Evolutionary conservation across 2,888 invertebrate species (phyloP).

Genomic region (Acheta domesticus): DNA sequence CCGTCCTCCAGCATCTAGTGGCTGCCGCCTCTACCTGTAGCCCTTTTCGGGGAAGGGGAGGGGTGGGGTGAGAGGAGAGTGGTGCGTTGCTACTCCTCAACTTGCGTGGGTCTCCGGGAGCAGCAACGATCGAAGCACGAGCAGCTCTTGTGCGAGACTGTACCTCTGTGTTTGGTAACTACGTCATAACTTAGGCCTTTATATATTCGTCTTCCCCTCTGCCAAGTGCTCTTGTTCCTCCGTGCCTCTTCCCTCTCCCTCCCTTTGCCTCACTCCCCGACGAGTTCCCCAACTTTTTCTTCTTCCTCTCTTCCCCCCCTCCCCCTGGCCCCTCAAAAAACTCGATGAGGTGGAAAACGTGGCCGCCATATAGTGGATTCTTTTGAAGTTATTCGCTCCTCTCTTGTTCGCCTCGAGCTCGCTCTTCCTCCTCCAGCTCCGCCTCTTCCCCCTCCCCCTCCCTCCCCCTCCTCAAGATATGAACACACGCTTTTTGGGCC

Average conservation of each 20-base stretch:
- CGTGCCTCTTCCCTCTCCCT: conserved; percentile 23
- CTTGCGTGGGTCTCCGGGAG: too few species aligned
- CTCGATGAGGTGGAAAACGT: conserved; percentile 35
- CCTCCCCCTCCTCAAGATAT: not conserved
- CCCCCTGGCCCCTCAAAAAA: conserved; percentile 22
- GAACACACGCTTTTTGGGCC: conserved; percentile 4
- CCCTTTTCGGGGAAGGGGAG: too few species aligned
- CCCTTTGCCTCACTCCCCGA: not conserved
- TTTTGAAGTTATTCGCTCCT: conserved; percentile 25
- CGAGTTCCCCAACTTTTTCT: conserved; percentile 27
- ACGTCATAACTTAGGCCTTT: conserved; percentile 21
- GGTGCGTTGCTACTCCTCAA: too few species aligned
- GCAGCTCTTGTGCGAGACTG: not conserved
- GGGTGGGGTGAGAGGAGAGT: too few species aligned
- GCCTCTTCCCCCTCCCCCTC: not conserved
- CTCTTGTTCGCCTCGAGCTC: not conserved
- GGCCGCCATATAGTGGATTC: conserved; percentile 33
- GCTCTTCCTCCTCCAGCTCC: not conserved
- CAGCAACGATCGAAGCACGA: too few species aligned
- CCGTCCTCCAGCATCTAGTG: too few species aligned
- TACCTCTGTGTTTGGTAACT: conserved; percentile 18
- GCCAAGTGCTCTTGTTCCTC: conserved; percentile 18
- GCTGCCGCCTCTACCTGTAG: too few species aligned
- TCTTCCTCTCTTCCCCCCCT: conserved; percentile 23
- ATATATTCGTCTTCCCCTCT: conserved; percentile 25